phyloP scores from a whole-genome alignment of 2,113 vertebrate genomes.

The Oriolus oriolus region DNA sequence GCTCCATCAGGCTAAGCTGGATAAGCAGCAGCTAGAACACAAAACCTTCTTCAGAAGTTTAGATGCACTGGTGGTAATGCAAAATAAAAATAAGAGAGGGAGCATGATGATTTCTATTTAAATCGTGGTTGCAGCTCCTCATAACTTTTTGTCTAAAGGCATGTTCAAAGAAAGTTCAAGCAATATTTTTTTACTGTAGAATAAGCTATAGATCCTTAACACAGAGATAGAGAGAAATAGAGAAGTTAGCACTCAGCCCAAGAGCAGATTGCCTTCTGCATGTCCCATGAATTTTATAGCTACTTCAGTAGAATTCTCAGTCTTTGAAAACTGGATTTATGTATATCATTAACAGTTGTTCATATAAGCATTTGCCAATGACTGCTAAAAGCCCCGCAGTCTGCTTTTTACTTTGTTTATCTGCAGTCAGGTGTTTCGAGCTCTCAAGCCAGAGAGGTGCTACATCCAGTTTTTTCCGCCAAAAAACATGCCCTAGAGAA shows the following conservation, averaged over 20 bases:
- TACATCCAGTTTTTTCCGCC: not conserved
- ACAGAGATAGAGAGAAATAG: not conserved
- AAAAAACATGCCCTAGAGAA: not conserved
- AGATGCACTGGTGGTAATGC: not conserved
- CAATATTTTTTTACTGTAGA: not conserved
- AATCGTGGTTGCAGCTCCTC: not conserved
- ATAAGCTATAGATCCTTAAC: not conserved
- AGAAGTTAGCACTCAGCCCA: not conserved
- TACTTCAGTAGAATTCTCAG: not conserved
- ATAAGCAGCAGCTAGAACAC: not conserved
- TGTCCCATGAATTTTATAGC: not conserved
- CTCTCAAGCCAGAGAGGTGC: not conserved
- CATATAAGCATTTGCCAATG: not conserved
- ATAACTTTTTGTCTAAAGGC: not conserved
- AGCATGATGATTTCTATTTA: not conserved
- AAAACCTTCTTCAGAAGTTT: not conserved
- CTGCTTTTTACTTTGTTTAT: not conserved
- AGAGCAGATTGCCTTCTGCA: accelerated
- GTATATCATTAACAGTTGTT: not conserved
- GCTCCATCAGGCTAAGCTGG: not conserved
- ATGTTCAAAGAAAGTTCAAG: not conserved
- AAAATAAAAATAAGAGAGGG: not conserved
- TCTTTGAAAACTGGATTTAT: not conserved
- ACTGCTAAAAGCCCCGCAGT: not conserved
- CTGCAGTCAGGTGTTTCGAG: not conserved